Evolutionary conservation across 2,113 vertebrate species (phyloP).

Genomic region (Indicator maculatus): DNA sequence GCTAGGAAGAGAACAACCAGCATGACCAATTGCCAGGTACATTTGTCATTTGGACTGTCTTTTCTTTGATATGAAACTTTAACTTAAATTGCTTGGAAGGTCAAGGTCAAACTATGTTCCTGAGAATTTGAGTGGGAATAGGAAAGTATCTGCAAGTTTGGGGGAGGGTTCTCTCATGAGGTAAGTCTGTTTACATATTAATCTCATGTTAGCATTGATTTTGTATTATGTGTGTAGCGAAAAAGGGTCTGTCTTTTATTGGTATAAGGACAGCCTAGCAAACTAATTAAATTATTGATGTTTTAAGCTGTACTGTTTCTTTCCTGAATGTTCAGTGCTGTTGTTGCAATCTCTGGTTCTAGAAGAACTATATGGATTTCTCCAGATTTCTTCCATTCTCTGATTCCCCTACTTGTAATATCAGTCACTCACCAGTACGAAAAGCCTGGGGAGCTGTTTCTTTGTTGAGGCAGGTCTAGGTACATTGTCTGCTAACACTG

Average conservation of each 20-base stretch:
- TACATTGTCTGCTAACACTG: background rate
- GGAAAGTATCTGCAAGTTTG: background rate
- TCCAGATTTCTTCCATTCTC: background rate
- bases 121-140: background rate
- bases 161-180: background rate
- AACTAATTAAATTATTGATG: background rate
- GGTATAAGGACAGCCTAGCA: background rate
- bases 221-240: background rate
- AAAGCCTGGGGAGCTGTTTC: background rate
- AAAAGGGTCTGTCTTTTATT: background rate
- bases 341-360: background rate
- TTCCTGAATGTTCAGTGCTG: background rate
- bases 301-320: background rate
- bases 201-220: background rate
- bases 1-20: background rate
- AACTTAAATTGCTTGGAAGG: background rate
- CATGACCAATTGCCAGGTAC: accelerated
- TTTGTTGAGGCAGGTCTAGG: background rate
- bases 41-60: background rate
- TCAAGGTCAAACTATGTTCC: background rate
- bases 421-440: background rate
- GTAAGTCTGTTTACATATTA: background rate
- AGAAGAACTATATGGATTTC: background rate
- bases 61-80: background rate
- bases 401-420: background rate